A percentile compares a stretch with the other conserved stretches of the same genome.
Conservation (phyloP, 2,797 vertebrate genomes). For the Sorex maritimensis region DNA sequence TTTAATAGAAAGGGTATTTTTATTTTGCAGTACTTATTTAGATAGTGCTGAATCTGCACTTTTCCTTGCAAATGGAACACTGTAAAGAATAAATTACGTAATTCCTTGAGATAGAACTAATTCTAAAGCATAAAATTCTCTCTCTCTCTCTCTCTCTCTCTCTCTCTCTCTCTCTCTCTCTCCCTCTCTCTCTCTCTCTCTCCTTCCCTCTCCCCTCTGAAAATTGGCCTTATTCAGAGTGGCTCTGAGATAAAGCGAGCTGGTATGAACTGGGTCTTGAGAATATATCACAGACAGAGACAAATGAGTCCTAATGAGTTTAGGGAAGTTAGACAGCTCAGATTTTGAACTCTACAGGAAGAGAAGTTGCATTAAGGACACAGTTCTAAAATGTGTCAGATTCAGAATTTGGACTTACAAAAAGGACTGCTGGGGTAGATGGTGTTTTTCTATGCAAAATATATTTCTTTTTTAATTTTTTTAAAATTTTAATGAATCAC, state of each 20-base stretch:
- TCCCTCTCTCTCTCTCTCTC: too few species aligned
- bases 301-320: constrained; percentile 78
- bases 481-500: too few species aligned
- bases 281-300: constrained; percentile 70
- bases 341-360: constrained; percentile 31
- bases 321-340: constrained; percentile 32
- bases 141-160: too few species aligned
- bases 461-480: neutral
- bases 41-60: constrained; percentile 45
- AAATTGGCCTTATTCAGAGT: constrained; percentile 54
- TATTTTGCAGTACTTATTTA: constrained; percentile 2
- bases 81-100: constrained; percentile 20
- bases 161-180: too few species aligned
- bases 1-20: constrained; percentile 34
- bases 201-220: neutral
- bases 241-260: constrained; percentile 65
- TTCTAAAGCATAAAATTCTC: constrained; percentile 18
- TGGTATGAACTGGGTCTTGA: constrained; percentile 26
- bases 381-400: constrained; percentile 7
- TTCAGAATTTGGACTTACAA: neutral
- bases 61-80: constrained; percentile 59
- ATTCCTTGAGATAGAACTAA: constrained; percentile 20
- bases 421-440: neutral
- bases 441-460: neutral
- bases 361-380: neutral